Evolutionary conservation across 2,797 vertebrate genomes (phyloP), one percentile per base, ranked within the genome.

Genomic region (Cossypha niveicapilla): DNA sequence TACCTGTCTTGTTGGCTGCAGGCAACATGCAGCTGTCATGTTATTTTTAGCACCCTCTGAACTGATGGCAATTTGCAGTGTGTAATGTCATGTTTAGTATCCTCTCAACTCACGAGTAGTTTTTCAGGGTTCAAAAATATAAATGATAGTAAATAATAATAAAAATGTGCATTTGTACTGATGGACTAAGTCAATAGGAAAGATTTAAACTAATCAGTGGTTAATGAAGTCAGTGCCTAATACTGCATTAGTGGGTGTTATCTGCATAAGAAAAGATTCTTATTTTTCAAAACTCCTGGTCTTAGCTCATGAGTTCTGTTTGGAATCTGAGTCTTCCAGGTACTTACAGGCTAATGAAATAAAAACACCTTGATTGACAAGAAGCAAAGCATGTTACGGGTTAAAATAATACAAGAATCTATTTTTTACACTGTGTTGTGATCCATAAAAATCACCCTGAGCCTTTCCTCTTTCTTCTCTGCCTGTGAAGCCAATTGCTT

Each of bases 401-500:
- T 98, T 99, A 98, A 98, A 98, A 98, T 98, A 98, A 98, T 98
- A 98, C 97, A 97, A 97, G 97, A 97, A 96, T 97, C 97, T 98
- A 95, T 97, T 97, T 98, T 97, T 97, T 97, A 98, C 97, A 96
- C 98, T 98, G 98, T 98, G 98, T 98, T 98, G 98, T 98, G 98
- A 99, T 98, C 98, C 98, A 98, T 98, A 98, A 98, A 98, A 98
- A 98, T 98, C 96, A 98, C 97, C 94, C 97, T 96, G 96, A 98
- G 97, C 96, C 96, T 97, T 97, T 96, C 96, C 88, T 97, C 97
- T 97, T 97, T 97, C 97, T 98, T 98, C 97, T 97, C 98, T 97
- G 98, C 97, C 98, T 98, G 98, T 98, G 98, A 98, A 98, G 98
- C 98, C 98, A 99, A 99, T 98, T 98, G 98, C 98, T 99, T 98